Base-by-base conservation (phyloP, 2,113 vertebrate genomes). In the Cavia aperea region DNA sequence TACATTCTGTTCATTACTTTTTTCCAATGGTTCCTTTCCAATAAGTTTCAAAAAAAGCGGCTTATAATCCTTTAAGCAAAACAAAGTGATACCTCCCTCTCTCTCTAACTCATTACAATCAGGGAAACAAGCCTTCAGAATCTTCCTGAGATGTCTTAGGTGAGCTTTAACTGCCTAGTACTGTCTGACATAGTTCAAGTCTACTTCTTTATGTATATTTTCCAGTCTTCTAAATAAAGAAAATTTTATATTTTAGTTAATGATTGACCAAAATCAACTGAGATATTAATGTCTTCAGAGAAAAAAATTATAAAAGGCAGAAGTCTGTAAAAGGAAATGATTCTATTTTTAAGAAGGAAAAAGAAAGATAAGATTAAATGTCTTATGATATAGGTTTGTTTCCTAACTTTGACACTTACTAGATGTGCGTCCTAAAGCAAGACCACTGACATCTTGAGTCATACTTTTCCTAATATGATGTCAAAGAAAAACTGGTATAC, bases 211-310 rank as follows among this genome's bases (percentile, higher is more conserved):
- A 43, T 83, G 7, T 66, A 36, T 86, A 51, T 86, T 75, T 43
- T 84, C n/a, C 31, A 73, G 51, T 86, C 94, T 89, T 49, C 77
- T 49, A 90, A 91, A 73, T 36, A 73, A 60, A 91, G 43, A 77
- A 39, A 75, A 81, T 13, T 43, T 83, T 86, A 19, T 51, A 62
- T 70, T 39, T 33, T 43, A 86, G 15, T 81, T 85, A 79, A 92
- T 83, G 68, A 54, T 6, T 70, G 83, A 91, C 36, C 14, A 77
- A 95, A 85, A 78, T 54, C 23, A 91, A 62, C n/a, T 43, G 49
- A 88, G 49, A 75, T 63, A 66, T 62, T 54, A 88, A 51, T 62
- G 24, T 54, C 63, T 75, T 68, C 26, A 79, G 77, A 19, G 54
- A 54, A 92, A 54, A 89, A 49, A 79, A 21, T 49, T 10, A 8